These are phyloP conservation scores for Chloropsis cyanopogon DNA, from an alignment of 2,113 vertebrate species.

Conservation along the genomic window DNA sequence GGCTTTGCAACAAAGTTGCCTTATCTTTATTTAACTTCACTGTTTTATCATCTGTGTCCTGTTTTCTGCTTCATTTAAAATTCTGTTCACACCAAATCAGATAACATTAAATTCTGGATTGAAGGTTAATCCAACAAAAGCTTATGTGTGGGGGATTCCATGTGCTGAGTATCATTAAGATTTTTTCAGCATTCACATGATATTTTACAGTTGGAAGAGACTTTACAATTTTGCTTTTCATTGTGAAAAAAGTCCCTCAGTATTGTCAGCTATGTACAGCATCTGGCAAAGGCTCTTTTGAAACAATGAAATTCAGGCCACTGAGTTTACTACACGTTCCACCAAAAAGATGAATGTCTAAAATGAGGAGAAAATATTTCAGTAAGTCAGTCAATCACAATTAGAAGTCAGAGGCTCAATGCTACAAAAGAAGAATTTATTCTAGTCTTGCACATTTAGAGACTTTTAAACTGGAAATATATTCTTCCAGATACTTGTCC, in stretches of 20 bases:
- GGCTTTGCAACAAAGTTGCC: neutral
- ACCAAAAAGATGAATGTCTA: neutral
- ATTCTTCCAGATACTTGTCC: neutral
- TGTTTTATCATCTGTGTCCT: slow-evolving; percentile 69
- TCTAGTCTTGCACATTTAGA: neutral
- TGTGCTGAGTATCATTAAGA: neutral
- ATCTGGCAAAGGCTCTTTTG: neutral
- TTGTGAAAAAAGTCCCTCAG: neutral
- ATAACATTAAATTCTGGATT: slow-evolving; percentile 35
- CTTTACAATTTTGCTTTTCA: slow-evolving; percentile 9
- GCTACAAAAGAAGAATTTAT: neutral
- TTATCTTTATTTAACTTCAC: slow-evolving; percentile 46
- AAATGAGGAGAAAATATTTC: neutral
- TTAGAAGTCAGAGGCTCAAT: neutral
- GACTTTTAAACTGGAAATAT: neutral
- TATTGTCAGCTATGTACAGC: neutral
- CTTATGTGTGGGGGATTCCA: neutral
- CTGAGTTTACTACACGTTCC: neutral
- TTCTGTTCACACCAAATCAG: slow-evolving; percentile 65
- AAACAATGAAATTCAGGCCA: neutral
- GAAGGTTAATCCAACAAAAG: slow-evolving; percentile 42
- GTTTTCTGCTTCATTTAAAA: slow-evolving; percentile 64
- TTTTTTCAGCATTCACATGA: neutral
- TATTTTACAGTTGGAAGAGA: neutral
- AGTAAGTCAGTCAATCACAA: neutral